Conservation (phyloP, 2,113 vertebrate genomes). For the Polypterus senegalus region DNA sequence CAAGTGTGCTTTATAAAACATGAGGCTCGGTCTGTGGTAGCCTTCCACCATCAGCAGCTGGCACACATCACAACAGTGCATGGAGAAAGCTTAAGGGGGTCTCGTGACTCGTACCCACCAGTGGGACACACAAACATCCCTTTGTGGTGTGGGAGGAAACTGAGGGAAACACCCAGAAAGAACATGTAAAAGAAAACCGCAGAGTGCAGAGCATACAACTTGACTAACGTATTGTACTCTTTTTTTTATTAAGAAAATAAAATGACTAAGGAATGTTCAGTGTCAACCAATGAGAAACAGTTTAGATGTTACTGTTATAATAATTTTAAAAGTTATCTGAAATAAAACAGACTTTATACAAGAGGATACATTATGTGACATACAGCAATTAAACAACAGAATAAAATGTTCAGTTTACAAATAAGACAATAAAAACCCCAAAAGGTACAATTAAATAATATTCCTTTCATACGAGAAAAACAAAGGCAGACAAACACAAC, state of each 20-base stretch:
- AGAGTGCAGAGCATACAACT: too few relatives aligned
- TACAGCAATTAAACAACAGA: not conserved
- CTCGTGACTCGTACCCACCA: too few relatives aligned
- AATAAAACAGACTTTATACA: not conserved
- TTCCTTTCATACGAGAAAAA: not conserved
- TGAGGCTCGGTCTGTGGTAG: too few relatives aligned
- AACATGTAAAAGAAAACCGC: too few relatives aligned
- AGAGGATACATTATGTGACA: not conserved
- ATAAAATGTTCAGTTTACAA: not conserved
- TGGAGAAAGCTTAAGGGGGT: too few relatives aligned
- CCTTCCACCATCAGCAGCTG: too few relatives aligned
- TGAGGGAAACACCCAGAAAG: too few relatives aligned
- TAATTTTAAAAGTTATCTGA: too few relatives aligned
- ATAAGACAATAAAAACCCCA: not conserved
- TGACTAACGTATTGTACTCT: not conserved
- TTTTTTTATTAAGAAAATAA: not conserved
- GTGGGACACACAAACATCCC: too few relatives aligned
- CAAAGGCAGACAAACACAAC: not conserved
- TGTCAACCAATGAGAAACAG: not conserved
- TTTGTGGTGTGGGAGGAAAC: too few relatives aligned
- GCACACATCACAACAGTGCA: too few relatives aligned
- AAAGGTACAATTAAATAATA: not conserved
- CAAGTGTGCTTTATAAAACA: too few relatives aligned
- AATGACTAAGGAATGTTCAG: not conserved
- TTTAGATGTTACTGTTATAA: not conserved